These are phyloP conservation scores for Bubo scandiacus DNA, from an alignment of 2,113 vertebrate species.

Conservation along the genomic window DNA sequence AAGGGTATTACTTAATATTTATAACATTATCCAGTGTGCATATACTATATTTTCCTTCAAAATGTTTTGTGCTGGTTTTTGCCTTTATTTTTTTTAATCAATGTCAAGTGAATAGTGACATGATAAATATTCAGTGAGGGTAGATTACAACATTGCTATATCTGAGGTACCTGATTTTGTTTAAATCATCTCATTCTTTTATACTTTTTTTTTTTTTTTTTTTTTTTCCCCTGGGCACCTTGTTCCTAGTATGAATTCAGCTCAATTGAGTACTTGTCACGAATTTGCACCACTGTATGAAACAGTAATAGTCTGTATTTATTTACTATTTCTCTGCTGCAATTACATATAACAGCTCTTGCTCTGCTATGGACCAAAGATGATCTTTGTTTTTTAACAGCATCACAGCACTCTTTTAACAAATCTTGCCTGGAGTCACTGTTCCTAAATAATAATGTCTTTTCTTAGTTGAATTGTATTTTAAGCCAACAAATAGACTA, in stretches of 20 bases:
- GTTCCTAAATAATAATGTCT: not conserved
- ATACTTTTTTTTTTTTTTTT: not conserved
- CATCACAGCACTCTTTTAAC: not conserved
- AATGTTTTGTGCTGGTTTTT: not conserved
- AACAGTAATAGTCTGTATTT: not conserved
- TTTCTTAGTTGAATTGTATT: not conserved
- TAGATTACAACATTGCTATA: not conserved
- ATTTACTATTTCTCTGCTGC: not conserved
- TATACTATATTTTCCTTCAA: not conserved
- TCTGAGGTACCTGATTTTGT: not conserved
- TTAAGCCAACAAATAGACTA: not conserved
- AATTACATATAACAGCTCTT: not conserved
- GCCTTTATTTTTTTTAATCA: not conserved
- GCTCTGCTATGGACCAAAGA: not conserved
- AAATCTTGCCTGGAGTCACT: not conserved
- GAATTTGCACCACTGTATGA: not conserved
- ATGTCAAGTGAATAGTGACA: not conserved
- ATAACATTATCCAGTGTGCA: not conserved
- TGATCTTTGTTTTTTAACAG: conserved; percentile 21
- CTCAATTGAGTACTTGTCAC: conserved; percentile 5
- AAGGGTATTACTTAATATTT: not conserved
- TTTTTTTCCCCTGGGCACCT: not conserved
- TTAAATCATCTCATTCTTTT: not conserved
- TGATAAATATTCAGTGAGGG: not conserved
- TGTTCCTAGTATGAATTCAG: not conserved